Percentiles rank a stretch among this genome's conserved stretches.
phyloP scores from a whole-genome alignment of 2,797 vertebrate species.

The Eospalax fontanierii region DNA sequence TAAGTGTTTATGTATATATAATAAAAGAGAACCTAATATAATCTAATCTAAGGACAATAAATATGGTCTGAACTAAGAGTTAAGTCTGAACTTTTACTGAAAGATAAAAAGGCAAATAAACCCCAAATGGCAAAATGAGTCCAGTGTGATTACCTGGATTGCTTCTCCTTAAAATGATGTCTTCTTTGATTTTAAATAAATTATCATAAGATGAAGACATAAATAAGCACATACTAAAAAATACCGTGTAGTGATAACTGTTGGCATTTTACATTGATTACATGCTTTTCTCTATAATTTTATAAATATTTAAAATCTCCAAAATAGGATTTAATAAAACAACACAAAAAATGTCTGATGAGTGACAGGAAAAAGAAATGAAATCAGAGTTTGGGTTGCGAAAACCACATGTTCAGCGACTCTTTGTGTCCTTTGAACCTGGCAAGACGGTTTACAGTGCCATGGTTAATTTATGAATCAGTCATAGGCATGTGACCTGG shows the following conservation, averaged over 20 bases:
- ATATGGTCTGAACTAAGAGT: background rate
- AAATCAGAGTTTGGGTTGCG: background rate
- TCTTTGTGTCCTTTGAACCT: background rate
- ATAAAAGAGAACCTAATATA: background rate
- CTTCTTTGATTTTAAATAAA: background rate
- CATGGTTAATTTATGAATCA: background rate
- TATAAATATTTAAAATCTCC: background rate
- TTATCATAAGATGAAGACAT: background rate
- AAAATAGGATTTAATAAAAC: background rate
- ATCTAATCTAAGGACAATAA: background rate
- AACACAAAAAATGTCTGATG: background rate
- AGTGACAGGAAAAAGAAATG: background rate
- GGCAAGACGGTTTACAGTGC: background rate
- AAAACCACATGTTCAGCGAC: background rate
- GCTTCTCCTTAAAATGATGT: background rate
- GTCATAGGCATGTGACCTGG: background rate
- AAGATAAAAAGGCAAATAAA: background rate
- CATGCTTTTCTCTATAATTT: background rate
- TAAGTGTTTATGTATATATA: background rate
- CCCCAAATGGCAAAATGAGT: background rate
- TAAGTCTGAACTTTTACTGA: slow-evolving; percentile 6
- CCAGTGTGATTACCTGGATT: background rate
- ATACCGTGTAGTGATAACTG: background rate
- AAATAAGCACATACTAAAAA: background rate
- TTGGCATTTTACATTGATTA: background rate